These are phyloP conservation scores for Bombycilla garrulus DNA, from an alignment of 2,113 vertebrate genomes.

Conservation along the genomic window DNA sequence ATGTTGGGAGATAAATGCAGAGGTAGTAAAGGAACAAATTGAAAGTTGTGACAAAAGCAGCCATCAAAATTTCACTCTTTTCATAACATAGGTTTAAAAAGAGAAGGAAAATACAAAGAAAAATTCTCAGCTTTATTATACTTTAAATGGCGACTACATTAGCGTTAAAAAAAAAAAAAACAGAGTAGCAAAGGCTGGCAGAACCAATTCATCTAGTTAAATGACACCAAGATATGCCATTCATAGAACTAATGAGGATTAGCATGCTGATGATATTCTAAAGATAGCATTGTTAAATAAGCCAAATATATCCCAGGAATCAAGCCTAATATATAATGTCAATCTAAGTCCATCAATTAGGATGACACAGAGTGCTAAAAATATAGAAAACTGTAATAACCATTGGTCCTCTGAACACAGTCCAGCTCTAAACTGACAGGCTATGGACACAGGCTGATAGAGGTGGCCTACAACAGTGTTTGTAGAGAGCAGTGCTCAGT, in stretches of 20 bases:
- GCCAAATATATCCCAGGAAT: conserved; percentile 62
- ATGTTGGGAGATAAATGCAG: neutral
- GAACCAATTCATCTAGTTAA: conserved; percentile 52
- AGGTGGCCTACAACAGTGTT: neutral
- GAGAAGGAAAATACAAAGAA: neutral
- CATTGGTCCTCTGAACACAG: neutral
- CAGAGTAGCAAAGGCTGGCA: neutral
- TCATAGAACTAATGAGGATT: conserved; percentile 56
- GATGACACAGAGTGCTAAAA: conserved; percentile 51
- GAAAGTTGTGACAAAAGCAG: neutral
- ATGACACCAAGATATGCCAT: conserved; percentile 62
- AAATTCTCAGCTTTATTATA: neutral
- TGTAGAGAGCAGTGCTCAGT: neutral
- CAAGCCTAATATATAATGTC: conserved; percentile 30
- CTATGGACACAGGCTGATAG: neutral
- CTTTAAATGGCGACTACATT: neutral
- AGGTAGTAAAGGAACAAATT: neutral
- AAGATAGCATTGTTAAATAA: conserved; percentile 72
- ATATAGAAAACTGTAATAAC: neutral
- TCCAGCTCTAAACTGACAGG: neutral
- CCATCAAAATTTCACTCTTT: neutral
- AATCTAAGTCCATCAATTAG: conserved; percentile 54
- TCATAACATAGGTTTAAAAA: neutral
- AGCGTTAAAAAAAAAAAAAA: neutral
- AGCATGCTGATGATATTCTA: conserved; percentile 58